phyloP scores from a whole-genome alignment of 2,113 vertebrate species.

The Campylomormyrus tamandua region DNA sequence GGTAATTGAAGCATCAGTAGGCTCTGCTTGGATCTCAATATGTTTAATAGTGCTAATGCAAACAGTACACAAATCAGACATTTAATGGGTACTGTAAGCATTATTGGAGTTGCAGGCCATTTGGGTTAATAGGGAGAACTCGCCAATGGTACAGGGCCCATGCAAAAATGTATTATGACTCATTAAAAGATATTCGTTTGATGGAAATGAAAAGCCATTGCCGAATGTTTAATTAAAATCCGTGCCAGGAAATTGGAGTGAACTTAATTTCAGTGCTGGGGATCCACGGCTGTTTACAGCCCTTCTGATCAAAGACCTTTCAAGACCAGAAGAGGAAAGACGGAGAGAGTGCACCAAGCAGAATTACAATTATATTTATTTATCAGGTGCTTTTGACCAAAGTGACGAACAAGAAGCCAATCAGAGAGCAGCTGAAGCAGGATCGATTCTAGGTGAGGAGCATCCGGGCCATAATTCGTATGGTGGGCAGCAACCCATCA shows the following conservation, averaged over 20 bases:
- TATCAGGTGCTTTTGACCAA: background rate
- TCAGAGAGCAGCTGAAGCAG: background rate
- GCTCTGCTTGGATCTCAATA: background rate
- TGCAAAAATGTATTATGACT: background rate
- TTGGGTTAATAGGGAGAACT: background rate
- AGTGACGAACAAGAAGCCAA: conserved; percentile 7
- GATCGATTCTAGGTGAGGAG: background rate
- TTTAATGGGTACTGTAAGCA: background rate
- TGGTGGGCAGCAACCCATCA: background rate
- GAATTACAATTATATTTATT: background rate
- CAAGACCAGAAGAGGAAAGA: conserved; percentile 2
- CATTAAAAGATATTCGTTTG: background rate
- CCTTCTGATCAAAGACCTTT: conserved; percentile 33
- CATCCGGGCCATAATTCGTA: background rate
- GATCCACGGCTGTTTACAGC: conserved; percentile 32
- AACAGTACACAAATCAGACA: background rate
- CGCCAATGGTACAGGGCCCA: background rate
- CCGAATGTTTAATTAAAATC: conserved; percentile 32
- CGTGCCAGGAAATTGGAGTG: conserved; percentile 22
- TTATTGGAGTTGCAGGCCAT: background rate
- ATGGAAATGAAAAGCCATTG: background rate
- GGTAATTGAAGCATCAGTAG: background rate
- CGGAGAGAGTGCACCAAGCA: background rate
- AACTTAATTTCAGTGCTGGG: conserved; percentile 29
- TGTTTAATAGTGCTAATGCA: conserved; percentile 5